Base-by-base conservation (phyloP, 2,113 vertebrate genomes). In the Tragelaphus strepsiceros region DNA sequence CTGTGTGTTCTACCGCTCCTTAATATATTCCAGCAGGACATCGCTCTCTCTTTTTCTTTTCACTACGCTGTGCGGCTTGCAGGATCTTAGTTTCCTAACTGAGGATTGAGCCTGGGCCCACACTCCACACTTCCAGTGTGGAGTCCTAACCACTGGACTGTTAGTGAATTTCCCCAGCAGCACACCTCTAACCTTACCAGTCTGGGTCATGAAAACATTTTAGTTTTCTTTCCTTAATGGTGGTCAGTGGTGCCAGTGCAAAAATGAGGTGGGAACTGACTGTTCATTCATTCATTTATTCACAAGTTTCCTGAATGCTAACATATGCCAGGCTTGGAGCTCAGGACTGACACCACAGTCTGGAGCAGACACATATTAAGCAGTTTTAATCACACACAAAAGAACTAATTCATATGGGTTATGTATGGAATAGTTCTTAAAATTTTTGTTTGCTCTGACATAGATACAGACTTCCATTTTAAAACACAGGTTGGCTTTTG, bases 141-240 rank as follows among this genome's bases (percentile, higher is more conserved):
- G 22, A 46, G 39, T 46, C 74, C 13, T 46, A 46, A 26, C 39
- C 13, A 2, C 22, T 78, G 39, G 39, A 16, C 39, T 78, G 74
- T 43, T 28, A 14, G 74, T 43, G 74, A 46, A 28, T 26, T 78
- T 24, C 74, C 13, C 39, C 24, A 67, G 19, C 4, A 64, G 46
- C 15, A 39, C 17, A 19, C 30, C 28, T 74, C 80, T 43, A 71
- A 81, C 32, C 74, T n/a, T 88, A 81, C 26, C 74, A 82, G 39
- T 49, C 28, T 22, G 49, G 5, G 17, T 59, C 24, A 51, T 85
- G 88, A 78, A n/a, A 78, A 53, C 19, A 43, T 86, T 81, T 88
- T 87, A 46, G 59, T 71, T 96, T 67, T 30, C 59, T 92, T 71
- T 64, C 59, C 26, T 39, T 96, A 51, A 35, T 81, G 35, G 88